Evolutionary conservation across 2,888 invertebrate species (phyloP).

Genomic region (Sylvicola cinctus): DNA sequence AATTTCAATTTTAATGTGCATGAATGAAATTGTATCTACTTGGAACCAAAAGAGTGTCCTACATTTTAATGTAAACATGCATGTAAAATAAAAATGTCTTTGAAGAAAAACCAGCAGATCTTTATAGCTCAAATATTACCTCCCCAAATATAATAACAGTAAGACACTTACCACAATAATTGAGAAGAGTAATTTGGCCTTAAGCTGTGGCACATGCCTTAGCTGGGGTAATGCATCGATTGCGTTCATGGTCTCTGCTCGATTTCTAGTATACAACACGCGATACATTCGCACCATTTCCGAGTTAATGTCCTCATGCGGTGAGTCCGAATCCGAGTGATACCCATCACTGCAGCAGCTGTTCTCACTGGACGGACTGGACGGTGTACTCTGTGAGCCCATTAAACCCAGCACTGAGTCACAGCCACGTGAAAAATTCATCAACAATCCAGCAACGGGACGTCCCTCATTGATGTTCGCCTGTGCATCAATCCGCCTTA

Average conservation of each 20-base stretch:
- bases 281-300: conserved; percentile 62
- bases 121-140: too few relatives aligned
- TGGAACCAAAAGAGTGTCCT: too few relatives aligned
- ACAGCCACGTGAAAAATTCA: conserved; percentile 56
- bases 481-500: conserved; percentile 39
- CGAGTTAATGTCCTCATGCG: conserved; percentile 22
- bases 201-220: conserved; percentile 66
- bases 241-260: conserved; percentile 71
- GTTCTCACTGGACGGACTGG: conserved; percentile 23
- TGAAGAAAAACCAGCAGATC: too few relatives aligned
- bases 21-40: too few relatives aligned
- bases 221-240: conserved; percentile 63
- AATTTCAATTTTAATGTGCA: too few relatives aligned
- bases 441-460: conserved; percentile 46
- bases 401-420: conserved; percentile 58
- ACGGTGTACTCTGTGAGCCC: conserved; percentile 30
- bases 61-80: too few relatives aligned
- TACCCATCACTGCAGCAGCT: conserved; percentile 59
- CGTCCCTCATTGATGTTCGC: conserved; percentile 24
- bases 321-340: conserved; percentile 55
- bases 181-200: conserved; percentile 88
- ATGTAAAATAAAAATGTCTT: conserved; percentile 1
- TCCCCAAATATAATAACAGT: not conserved
- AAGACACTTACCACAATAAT: conserved; percentile 69
- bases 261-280: conserved; percentile 63